A percentile compares a stretch with the other conserved stretches of the same genome.
These are phyloP conservation scores for Atta colombica DNA, from an alignment of 1,140 invertebrate species.

Conservation along the genomic window DNA sequence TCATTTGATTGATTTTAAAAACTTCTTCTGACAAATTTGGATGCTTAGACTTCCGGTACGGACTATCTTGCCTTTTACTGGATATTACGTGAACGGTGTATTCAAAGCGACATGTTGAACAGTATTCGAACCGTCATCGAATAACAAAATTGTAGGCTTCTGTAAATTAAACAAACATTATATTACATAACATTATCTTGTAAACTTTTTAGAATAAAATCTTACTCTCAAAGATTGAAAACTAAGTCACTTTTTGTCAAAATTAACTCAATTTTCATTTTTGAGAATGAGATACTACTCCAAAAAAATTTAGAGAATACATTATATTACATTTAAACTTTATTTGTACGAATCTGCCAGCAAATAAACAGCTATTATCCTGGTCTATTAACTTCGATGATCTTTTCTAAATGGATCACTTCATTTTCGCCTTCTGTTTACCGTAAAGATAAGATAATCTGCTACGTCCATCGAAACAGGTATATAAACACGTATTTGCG, in stretches of 20 bases:
- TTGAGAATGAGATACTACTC: no score
- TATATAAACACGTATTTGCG: not conserved
- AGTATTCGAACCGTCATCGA: not conserved
- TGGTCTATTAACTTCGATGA: not conserved
- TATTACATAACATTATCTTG: not conserved
- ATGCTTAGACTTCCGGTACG: not conserved
- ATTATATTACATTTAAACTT: no score
- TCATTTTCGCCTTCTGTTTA: not conserved
- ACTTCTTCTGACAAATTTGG: not conserved
- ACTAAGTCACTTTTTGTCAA: no score
- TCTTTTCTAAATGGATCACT: not conserved
- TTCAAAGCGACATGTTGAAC: conserved; percentile 20
- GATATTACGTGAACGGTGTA: not conserved
- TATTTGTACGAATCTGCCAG: no score
- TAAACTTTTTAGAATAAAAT: no score
- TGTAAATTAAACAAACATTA: not conserved
- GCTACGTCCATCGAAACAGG: not conserved
- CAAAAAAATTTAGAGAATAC: no score
- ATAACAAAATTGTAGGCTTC: not conserved
- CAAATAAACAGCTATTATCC: no score
- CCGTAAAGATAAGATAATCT: conserved; percentile 10
- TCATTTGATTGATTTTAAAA: not conserved
- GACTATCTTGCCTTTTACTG: conserved; percentile 20
- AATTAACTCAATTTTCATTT: no score
- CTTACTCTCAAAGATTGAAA: no score